Evolutionary conservation across 2,888 invertebrate species (phyloP).

Genomic region (Hirtodrosophila confusa): DNA sequence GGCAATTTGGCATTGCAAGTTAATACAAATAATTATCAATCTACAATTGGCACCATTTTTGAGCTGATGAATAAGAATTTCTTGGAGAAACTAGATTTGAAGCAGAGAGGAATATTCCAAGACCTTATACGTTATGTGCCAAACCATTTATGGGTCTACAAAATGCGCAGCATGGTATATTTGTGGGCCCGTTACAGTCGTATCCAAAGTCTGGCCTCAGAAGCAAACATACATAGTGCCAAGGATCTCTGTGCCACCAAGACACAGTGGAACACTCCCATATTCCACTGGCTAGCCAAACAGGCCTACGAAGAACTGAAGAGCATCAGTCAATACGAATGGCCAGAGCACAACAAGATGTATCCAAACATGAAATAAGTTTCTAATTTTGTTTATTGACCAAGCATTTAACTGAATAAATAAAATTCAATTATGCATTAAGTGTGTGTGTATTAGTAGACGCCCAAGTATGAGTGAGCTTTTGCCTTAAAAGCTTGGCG

Average conservation of each 20-base stretch:
- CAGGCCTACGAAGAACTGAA: conserved; percentile 45
- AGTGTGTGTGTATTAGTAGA: neutral
- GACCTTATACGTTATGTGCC: conserved; percentile 48
- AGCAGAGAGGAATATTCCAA: conserved; percentile 21
- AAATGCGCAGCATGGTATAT: conserved; percentile 55
- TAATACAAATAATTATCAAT: conserved; percentile 25
- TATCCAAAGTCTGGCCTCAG: neutral
- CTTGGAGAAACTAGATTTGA: conserved; percentile 15
- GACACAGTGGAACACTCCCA: conserved; percentile 34
- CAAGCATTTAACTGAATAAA: too few species aligned
- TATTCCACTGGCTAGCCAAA: conserved; percentile 57
- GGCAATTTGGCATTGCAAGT: conserved; percentile 3
- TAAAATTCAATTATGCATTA: neutral
- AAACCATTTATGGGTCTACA: conserved; percentile 51
- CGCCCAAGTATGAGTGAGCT: too few species aligned
- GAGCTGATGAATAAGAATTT: conserved; percentile 28
- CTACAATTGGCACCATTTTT: conserved; percentile 32
- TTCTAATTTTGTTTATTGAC: too few species aligned
- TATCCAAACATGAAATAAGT: conserved; percentile 8
- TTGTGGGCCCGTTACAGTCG: conserved; percentile 46
- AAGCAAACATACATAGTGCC: too few species aligned
- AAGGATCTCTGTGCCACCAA: neutral
- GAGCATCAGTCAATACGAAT: conserved; percentile 53
- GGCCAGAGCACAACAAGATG: conserved; percentile 24
- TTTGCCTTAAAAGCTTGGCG: neutral